phyloP scores from a whole-genome alignment of 2,888 invertebrate genomes.

The Ischnura elegans region DNA sequence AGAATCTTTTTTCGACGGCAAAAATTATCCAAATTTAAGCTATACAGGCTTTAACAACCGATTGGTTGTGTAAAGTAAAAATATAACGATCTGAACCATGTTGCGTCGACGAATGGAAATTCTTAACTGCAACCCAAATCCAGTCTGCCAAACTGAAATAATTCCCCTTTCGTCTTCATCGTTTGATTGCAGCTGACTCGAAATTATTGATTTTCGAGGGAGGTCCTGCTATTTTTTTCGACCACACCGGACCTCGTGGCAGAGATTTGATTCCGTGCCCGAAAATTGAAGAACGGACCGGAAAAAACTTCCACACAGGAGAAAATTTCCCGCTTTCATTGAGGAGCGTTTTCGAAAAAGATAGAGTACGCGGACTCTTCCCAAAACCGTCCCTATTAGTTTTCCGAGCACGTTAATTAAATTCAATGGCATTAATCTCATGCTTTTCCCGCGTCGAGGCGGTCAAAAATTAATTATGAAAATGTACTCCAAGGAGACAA shows the following conservation, averaged over 20 bases:
- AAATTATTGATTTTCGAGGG: background rate
- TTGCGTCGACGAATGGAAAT: too few relatives aligned
- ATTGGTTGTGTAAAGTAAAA: too few relatives aligned
- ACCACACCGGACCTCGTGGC: background rate
- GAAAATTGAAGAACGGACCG: background rate
- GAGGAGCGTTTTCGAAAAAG: background rate
- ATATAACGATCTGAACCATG: too few relatives aligned
- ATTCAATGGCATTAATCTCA: constrained; percentile 21
- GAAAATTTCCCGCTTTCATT: background rate
- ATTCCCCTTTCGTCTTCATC: background rate
- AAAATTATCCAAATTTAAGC: too few relatives aligned
- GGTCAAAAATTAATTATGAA: constrained; percentile 38
- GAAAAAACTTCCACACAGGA: background rate
- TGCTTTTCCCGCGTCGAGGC: background rate
- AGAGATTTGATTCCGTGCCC: background rate
- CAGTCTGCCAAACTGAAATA: background rate
- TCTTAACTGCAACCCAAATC: too few relatives aligned
- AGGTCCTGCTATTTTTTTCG: background rate
- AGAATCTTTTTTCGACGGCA: too few relatives aligned
- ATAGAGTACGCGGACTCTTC: background rate
- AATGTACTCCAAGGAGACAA: constrained; percentile 4
- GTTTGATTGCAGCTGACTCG: background rate
- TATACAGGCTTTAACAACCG: too few relatives aligned
- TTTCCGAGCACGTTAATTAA: constrained; percentile 2
- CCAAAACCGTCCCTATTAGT: background rate